Percentiles rank a stretch among this genome's conserved stretches.
phyloP scores from a whole-genome alignment of 1,140 invertebrate genomes.

The Melitaea cinxia region DNA sequence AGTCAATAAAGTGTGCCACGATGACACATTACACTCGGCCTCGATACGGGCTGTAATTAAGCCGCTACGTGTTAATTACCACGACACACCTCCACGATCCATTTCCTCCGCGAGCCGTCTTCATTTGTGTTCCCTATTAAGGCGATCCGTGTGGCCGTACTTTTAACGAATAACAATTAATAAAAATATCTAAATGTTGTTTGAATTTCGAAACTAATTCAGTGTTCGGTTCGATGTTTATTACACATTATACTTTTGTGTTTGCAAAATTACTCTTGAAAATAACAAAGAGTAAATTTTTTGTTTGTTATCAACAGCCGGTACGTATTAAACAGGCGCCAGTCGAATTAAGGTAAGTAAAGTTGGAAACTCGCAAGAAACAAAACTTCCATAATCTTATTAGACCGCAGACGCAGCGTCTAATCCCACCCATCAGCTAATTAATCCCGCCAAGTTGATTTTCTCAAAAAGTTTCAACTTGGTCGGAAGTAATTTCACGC shows the following conservation, averaged over 20 bases:
- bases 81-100: constrained; percentile 46
- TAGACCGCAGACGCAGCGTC: constrained; percentile 70
- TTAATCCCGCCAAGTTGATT: constrained; percentile 78
- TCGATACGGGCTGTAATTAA: constrained; percentile 66
- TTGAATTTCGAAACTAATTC: neutral
- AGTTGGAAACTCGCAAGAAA: constrained; percentile 70
- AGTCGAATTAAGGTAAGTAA: constrained; percentile 74
- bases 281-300: constrained; percentile 4
- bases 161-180: constrained; percentile 15
- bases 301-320: constrained; percentile 26
- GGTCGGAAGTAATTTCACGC: constrained; percentile 74
- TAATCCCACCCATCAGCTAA: constrained; percentile 80
- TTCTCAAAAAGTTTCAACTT: constrained; percentile 78
- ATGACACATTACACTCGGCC: constrained; percentile 69
- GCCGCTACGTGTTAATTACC: constrained; percentile 67
- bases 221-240: neutral
- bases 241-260: neutral
- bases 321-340: constrained; percentile 42
- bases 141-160: constrained; percentile 10
- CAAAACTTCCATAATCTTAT: constrained; percentile 78
- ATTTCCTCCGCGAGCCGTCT: constrained; percentile 53
- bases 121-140: constrained; percentile 50
- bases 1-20: constrained; percentile 48
- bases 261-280: neutral
- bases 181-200: constrained; percentile 1